Evolutionary conservation across 2,113 vertebrate species (phyloP).

Genomic region (Phainopepla nitens): DNA sequence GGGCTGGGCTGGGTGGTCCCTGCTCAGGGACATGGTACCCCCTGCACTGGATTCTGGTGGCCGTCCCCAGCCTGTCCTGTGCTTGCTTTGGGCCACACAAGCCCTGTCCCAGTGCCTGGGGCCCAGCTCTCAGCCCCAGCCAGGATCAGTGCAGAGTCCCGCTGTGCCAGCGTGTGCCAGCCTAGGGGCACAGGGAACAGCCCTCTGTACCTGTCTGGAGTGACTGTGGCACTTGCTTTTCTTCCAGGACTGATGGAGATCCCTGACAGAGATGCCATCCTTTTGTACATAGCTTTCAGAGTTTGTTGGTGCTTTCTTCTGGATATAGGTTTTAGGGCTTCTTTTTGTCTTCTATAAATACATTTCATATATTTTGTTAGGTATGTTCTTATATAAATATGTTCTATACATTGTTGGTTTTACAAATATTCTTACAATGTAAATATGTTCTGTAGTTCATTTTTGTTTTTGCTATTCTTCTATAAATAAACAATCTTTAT

Average conservation of each 20-base stretch:
- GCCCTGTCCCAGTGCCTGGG: background rate
- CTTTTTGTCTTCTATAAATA: background rate
- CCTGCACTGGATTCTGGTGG: background rate
- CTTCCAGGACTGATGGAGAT: background rate
- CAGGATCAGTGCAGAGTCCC: no score
- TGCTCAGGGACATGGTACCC: background rate
- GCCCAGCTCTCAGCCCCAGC: background rate
- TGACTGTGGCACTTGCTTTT: background rate
- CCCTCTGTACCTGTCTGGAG: accelerated
- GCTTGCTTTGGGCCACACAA: no score
- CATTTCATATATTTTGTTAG: accelerated
- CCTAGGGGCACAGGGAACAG: background rate
- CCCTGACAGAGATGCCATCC: accelerated
- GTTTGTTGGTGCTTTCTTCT: accelerated
- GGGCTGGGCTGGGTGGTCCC: background rate
- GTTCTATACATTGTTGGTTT: no score
- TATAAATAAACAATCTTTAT: accelerated
- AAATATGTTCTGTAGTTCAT: accelerated
- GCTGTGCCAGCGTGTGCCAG: background rate
- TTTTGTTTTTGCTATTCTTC: no score
- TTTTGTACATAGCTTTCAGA: accelerated
- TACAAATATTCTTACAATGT: no score
- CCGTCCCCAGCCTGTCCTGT: accelerated
- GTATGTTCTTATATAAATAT: accelerated
- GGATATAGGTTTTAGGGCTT: background rate